phyloP scores from a whole-genome alignment of 2,888 invertebrate species.

The Macrosoma leucophasiata region DNA sequence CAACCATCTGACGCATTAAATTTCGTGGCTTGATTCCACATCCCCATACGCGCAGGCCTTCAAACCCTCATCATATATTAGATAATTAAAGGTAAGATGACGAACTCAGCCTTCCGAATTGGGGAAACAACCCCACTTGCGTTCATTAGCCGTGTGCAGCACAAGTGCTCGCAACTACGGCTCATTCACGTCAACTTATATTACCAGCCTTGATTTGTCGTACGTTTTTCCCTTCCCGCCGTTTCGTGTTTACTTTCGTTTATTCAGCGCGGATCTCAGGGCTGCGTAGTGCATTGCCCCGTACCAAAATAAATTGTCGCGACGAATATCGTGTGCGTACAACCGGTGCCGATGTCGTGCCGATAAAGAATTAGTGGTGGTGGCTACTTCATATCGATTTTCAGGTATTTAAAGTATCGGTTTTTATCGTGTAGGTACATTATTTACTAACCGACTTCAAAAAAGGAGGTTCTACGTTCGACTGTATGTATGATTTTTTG shows the following conservation, averaged over 20 bases:
- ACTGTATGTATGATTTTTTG: too few relatives aligned
- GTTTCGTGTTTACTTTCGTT: constrained; percentile 58
- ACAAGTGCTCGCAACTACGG: constrained; percentile 34
- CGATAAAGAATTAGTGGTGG: constrained; percentile 30
- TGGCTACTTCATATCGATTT: constrained; percentile 9
- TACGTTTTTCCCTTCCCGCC: constrained; percentile 42
- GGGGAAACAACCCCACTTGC: too few relatives aligned
- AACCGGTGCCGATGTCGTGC: constrained; percentile 61
- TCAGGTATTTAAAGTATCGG: too few relatives aligned
- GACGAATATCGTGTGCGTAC: constrained; percentile 59
- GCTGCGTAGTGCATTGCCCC: constrained; percentile 73
- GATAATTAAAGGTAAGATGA: too few relatives aligned
- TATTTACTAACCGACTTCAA: too few relatives aligned
- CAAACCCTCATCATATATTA: too few relatives aligned
- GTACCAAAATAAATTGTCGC: constrained; percentile 74
- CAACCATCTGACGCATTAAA: too few relatives aligned
- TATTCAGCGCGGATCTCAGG: constrained; percentile 58
- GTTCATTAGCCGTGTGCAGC: constrained; percentile 28
- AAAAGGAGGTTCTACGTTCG: too few relatives aligned
- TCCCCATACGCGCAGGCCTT: too few relatives aligned
- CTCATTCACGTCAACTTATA: constrained; percentile 41
- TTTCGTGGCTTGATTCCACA: too few relatives aligned
- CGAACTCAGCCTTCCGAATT: too few relatives aligned
- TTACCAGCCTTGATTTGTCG: constrained; percentile 38
- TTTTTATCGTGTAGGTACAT: too few relatives aligned